These are phyloP conservation scores for Diachasmimorpha longicaudata DNA, from an alignment of 1,140 invertebrate genomes.

Conservation along the genomic window DNA sequence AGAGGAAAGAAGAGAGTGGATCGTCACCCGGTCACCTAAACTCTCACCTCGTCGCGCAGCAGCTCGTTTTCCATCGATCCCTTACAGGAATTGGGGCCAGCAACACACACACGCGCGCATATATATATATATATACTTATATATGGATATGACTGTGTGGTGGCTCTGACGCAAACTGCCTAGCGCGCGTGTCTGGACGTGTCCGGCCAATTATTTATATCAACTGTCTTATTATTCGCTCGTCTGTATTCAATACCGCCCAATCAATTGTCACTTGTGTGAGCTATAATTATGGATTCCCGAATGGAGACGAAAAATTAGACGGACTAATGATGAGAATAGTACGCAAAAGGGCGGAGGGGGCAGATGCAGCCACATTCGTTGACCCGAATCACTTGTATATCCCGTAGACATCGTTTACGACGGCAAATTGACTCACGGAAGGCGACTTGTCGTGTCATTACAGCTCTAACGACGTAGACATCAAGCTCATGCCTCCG, in stretches of 20 bases:
- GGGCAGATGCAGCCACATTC: not conserved
- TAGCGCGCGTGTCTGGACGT: constrained; percentile 40
- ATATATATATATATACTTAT: not conserved
- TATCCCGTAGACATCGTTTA: not conserved
- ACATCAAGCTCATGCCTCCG: not conserved
- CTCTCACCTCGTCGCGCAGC: constrained; percentile 23
- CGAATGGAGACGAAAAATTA: not conserved
- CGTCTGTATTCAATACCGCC: not conserved
- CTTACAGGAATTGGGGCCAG: constrained; percentile 52
- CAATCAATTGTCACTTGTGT: not conserved
- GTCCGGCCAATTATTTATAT: constrained; percentile 48
- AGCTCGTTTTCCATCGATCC: constrained; percentile 47
- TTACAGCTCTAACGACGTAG: not conserved
- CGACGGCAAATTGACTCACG: not conserved
- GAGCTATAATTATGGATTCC: not conserved
- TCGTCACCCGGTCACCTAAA: constrained; percentile 9
- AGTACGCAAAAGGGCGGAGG: not conserved
- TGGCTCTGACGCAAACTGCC: constrained; percentile 43
- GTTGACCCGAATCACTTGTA: not conserved
- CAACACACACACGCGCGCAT: not conserved
- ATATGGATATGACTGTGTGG: not conserved
- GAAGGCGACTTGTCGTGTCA: not conserved
- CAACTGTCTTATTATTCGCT: constrained; percentile 28
- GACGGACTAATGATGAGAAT: not conserved
- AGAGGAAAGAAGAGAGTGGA: not conserved